Conservation (phyloP, 2,888 invertebrate genomes). For the Alentia gelatinosa region DNA sequence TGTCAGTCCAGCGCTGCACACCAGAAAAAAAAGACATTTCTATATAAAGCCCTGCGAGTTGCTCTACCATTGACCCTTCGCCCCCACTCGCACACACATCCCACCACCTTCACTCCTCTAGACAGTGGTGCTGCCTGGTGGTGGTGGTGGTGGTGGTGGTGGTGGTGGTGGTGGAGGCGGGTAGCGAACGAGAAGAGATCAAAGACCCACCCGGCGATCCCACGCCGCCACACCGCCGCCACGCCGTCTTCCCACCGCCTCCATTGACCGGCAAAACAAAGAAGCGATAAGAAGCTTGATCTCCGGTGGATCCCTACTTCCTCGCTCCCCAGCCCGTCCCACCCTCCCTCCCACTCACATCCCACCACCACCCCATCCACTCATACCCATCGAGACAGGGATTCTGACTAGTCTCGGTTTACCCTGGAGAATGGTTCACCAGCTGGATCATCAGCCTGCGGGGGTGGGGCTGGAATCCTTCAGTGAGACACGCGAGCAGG, state of each 20-base stretch:
- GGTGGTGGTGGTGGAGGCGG: too few species aligned
- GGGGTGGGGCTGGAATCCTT: too few species aligned
- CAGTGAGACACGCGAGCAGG: too few species aligned
- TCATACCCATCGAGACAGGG: neutral
- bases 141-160: too few species aligned
- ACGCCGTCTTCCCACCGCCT: neutral
- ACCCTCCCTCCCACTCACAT: neutral
- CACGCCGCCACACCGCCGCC: neutral
- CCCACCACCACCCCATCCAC: neutral
- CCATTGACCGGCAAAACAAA: slow-evolving; percentile 1
- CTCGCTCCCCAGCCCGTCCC: too few species aligned
- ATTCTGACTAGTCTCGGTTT: neutral
- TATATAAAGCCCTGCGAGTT: too few species aligned
- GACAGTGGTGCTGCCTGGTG: too few species aligned
- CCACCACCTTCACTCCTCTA: neutral
- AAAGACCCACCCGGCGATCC: neutral
- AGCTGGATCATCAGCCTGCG: neutral
- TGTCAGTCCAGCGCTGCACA: too few species aligned
- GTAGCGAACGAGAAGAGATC: too few species aligned
- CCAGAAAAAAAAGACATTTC: too few species aligned
- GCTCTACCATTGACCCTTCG: too few species aligned
- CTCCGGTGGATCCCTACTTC: neutral
- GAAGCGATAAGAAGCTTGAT: slow-evolving; percentile 1
- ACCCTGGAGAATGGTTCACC: neutral
- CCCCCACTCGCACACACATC: too few species aligned